Evolutionary conservation across 2,113 vertebrate species (phyloP).

Genomic region (Zeus faber): DNA sequence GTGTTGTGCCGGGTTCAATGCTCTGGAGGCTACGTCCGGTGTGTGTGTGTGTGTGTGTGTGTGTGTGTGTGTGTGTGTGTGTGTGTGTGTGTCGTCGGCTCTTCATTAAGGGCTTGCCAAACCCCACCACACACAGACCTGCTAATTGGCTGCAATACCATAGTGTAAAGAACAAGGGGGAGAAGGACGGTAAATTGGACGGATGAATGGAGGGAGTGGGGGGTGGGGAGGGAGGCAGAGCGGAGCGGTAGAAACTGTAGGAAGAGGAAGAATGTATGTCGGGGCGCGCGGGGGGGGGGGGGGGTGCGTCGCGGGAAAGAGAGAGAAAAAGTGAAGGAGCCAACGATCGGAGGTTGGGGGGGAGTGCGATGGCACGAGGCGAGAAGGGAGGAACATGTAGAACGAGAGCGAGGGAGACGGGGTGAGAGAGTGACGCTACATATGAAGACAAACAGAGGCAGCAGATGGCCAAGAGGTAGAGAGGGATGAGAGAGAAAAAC

Average conservation of each 20-base stretch:
- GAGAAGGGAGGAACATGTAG: conserved; percentile 6
- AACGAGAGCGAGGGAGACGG: conserved; percentile 10
- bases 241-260: background rate
- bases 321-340: too few relatives aligned
- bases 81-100: background rate
- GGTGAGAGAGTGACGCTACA: conserved; percentile 12
- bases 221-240: too few relatives aligned
- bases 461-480: conserved; percentile 41
- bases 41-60: conserved; percentile 1
- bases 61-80: too few relatives aligned
- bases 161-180: background rate
- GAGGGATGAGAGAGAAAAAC: conserved; percentile 32
- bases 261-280: background rate
- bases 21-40: too few relatives aligned
- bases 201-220: too few relatives aligned
- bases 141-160: conserved; percentile 56
- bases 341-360: too few relatives aligned
- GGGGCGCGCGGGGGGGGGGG: background rate
- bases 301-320: conserved; percentile 9
- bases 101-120: conserved; percentile 8
- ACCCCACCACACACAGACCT: conserved; percentile 31
- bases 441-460: conserved; percentile 32
- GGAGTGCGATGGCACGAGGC: conserved; percentile 28
- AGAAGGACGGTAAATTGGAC: background rate
- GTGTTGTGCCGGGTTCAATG: too few relatives aligned